A percentile compares a stretch with the other conserved stretches of the same genome.
Conservation (phyloP, 1,140 invertebrate genomes). For the Drosophila elegans region DNA sequence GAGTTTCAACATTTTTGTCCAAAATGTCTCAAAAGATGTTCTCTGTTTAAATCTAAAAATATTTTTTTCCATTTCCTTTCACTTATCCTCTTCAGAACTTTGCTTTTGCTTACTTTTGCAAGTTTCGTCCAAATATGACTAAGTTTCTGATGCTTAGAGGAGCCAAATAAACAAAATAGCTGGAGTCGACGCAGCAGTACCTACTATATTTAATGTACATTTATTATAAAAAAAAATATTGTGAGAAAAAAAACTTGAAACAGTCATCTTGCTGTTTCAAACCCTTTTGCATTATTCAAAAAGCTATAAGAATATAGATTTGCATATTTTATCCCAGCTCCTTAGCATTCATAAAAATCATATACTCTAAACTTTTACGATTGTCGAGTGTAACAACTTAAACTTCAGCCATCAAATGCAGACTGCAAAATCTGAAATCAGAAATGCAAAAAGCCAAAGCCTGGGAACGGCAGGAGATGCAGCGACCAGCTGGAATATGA, state of each 20-base stretch:
- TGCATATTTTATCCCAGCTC: not conserved
- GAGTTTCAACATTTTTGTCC: not conserved
- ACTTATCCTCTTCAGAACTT: conserved; percentile 29
- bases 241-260: not conserved
- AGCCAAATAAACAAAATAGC: conserved; percentile 2
- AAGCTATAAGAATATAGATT: not conserved
- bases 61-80: conserved; percentile 1
- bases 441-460: conserved; percentile 51
- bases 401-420: conserved; percentile 42
- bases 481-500: conserved; percentile 33
- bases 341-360: not conserved
- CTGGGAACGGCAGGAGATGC: not conserved
- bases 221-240: no score
- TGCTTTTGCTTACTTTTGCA: conserved; percentile 23
- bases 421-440: conserved; percentile 39
- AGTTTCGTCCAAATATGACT: conserved; percentile 35
- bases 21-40: no score
- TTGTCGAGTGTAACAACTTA: conserved; percentile 15
- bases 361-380: not conserved
- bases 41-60: conserved; percentile 1
- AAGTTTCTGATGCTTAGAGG: conserved; percentile 33
- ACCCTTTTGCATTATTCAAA: not conserved
- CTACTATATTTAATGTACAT: conserved; percentile 4
- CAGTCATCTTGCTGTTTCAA: not conserved
- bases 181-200: not conserved